These are phyloP conservation scores for Trachelipus rathkii DNA, from an alignment of 1,140 invertebrate genomes.

Conservation along the genomic window DNA sequence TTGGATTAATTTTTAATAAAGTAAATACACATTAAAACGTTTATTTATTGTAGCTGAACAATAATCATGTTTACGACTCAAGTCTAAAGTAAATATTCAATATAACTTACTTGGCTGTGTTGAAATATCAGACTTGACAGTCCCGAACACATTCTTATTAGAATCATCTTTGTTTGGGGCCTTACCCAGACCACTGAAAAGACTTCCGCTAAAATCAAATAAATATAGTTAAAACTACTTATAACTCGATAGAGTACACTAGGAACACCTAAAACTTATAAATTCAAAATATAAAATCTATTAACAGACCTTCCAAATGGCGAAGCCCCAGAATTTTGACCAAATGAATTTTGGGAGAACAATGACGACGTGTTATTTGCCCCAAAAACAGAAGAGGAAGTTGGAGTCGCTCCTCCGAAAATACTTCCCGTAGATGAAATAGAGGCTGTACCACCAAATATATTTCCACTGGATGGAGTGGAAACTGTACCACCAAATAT, in stretches of 20 bases:
- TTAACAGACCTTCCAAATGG: not conserved
- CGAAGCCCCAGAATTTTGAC: not conserved
- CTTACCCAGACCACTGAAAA: not conserved
- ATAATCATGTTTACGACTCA: too few species aligned
- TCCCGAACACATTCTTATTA: not conserved
- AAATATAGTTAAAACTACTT: not conserved
- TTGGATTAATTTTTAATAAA: too few species aligned
- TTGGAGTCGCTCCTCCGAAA: not conserved
- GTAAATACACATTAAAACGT: too few species aligned
- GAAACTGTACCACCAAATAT: not conserved
- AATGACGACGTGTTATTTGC: not conserved
- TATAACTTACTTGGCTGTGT: not conserved
- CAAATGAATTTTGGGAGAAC: not conserved
- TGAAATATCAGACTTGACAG: not conserved
- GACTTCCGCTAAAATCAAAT: not conserved
- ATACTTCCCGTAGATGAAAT: not conserved
- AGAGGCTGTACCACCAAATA: not conserved
- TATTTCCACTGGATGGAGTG: not conserved
- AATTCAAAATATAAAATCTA: not conserved
- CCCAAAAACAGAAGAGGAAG: not conserved
- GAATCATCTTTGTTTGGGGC: not conserved
- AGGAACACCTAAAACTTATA: not conserved
- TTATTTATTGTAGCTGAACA: too few species aligned
- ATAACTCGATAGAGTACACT: not conserved
- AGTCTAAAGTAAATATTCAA: not conserved